Conservation (phyloP, 1,140 invertebrate species). For the Hypsibius dujardini region DNA sequence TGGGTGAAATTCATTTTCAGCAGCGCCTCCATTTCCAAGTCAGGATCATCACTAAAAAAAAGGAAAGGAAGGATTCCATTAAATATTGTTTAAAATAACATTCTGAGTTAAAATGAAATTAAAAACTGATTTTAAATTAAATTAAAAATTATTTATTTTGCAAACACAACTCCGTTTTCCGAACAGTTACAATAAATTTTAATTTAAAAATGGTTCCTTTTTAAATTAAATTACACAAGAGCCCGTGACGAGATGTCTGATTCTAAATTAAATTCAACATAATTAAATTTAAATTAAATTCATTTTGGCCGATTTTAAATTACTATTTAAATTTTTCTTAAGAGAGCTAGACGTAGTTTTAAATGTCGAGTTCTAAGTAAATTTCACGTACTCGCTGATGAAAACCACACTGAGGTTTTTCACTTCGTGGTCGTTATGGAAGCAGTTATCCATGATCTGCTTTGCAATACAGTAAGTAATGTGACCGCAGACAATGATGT, state of each 20-base stretch:
- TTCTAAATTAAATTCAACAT: too few species aligned
- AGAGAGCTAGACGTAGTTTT: too few species aligned
- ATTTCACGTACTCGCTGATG: not conserved
- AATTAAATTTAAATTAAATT: too few species aligned
- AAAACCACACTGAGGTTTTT: not conserved
- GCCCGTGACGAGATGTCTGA: too few species aligned
- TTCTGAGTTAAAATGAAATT: not conserved
- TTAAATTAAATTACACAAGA: too few species aligned
- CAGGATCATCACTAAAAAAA: constrained; percentile 29
- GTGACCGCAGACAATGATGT: constrained; percentile 3
- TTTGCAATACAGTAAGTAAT: not conserved
- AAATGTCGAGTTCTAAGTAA: too few species aligned
- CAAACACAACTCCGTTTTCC: not conserved
- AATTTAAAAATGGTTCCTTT: too few species aligned
- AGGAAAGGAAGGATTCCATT: too few species aligned
- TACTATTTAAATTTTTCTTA: too few species aligned
- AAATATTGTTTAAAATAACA: not conserved
- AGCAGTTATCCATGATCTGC: not conserved
- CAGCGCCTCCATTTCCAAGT: constrained; percentile 42
- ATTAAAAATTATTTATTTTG: not conserved
- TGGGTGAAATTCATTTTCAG: constrained; percentile 43
- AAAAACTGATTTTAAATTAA: not conserved
- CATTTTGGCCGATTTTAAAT: too few species aligned
- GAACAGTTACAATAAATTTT: too few species aligned
- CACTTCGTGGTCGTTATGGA: not conserved